Base-by-base conservation (phyloP, 1,140 invertebrate species). In the Eriosoma lanigerum region DNA sequence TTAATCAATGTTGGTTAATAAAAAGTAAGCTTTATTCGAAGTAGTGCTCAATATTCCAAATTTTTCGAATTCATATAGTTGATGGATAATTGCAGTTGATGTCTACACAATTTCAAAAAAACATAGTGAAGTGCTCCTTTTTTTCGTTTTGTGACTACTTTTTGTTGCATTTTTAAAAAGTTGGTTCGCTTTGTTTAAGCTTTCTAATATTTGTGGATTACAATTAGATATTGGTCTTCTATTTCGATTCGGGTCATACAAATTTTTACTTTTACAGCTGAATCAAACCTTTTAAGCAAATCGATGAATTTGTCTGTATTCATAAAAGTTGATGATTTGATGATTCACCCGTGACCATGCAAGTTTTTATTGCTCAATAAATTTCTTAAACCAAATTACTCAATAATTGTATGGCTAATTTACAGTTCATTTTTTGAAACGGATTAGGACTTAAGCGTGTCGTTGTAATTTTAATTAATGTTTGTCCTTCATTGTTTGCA, bases 311-410 rank as follows among this genome's bases (percentile, higher is more conserved):
- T 56, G 21, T n/a, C 54, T 10, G 54, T 58, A 58, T 58, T 58
- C 24, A 58, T 58, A 64, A 29, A 29, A 0, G 62, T 64, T 64
- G 26, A 9, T 9, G 29, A 64, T 32, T 19, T 66, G 15, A 66
- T 38, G n/a, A n/a, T 32, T 66, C 62, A 15, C 38, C n/a, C 9
- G 62, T 66, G 8, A 19, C 32, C n/a, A 66, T 66, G 15, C 62
- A 66, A 66, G 62, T 66, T 66, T 66, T 44, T 10, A 66, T 66
- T 10, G 38, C n/a, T n/a, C n/a, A n/a, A n/a, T n/a, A n/a, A n/a
- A n/a, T n/a, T 66, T 29, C 62, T 19, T 29, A 32, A 32, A 66
- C 62, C 17, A 29, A 64, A 32, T 64, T 17, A 64, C 60, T 64
- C 12, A 64, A 29, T 29, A 64, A 38, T 64, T 64, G 60, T 19